These are phyloP conservation scores for Aromia moschata DNA, from an alignment of 2,888 invertebrate genomes.

Conservation along the genomic window DNA sequence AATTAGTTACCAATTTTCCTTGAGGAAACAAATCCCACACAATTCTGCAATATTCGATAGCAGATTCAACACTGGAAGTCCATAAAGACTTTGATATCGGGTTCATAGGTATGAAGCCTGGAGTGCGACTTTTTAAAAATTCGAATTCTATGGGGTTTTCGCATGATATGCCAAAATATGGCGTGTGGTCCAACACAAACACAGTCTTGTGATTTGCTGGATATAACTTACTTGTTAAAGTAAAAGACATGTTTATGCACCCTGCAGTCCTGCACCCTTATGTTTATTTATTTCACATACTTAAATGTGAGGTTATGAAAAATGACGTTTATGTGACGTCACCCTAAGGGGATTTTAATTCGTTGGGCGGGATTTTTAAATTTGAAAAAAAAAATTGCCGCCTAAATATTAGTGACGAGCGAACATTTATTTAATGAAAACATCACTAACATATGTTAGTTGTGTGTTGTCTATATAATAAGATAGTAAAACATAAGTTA, in stretches of 20 bases:
- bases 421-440: too few species aligned
- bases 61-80: conserved; percentile 96
- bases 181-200: conserved; percentile 93
- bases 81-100: conserved; percentile 93
- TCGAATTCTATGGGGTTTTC: conserved; percentile 88
- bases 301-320: conserved; percentile 3
- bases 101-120: conserved; percentile 78
- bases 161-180: conserved; percentile 87
- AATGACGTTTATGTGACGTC: too few species aligned
- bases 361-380: too few species aligned
- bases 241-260: conserved; percentile 38
- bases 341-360: too few species aligned
- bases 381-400: too few species aligned
- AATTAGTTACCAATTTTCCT: conserved; percentile 82
- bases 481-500: too few species aligned
- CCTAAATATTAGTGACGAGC: too few species aligned
- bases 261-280: too few species aligned
- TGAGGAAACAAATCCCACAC: conserved; percentile 97
- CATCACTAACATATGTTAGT: too few species aligned
- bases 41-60: conserved; percentile 95
- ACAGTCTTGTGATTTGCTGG: conserved; percentile 88
- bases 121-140: conserved; percentile 73
- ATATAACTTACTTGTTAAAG: conserved; percentile 38
- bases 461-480: too few species aligned
- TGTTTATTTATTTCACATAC: conserved; percentile 9